Evolutionary conservation across 2,113 vertebrate genomes (phyloP).

Genomic region (Natator depressus): DNA sequence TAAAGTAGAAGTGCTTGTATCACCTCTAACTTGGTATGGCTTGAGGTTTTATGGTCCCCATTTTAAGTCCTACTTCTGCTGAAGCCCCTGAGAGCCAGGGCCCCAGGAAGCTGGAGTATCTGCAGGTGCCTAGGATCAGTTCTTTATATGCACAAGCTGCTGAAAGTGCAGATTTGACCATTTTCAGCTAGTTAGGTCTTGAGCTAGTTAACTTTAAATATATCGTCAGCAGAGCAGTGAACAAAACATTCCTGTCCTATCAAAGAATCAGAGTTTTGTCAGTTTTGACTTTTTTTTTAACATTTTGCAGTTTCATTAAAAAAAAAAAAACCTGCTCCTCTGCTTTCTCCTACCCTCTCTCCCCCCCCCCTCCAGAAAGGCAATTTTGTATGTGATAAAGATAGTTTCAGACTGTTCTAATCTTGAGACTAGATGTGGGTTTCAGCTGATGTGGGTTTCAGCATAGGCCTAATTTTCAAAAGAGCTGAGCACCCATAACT

Average conservation of each 20-base stretch:
- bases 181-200: not conserved
- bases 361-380: too few species aligned
- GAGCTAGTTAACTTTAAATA: not conserved
- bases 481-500: too few species aligned
- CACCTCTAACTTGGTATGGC: not conserved
- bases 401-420: not conserved
- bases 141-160: not conserved
- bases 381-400: not conserved
- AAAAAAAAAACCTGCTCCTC: not conserved
- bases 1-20: not conserved
- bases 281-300: not conserved
- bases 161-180: not conserved
- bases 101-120: not conserved
- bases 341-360: not conserved
- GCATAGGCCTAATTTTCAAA: not conserved
- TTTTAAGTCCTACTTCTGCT: not conserved
- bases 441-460: too few species aligned
- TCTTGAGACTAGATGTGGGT: accelerated
- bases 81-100: not conserved
- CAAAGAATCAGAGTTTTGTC: not conserved
- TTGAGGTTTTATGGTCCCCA: not conserved
- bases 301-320: not conserved
- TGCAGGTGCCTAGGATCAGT: not conserved
- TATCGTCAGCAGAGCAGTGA: not conserved
- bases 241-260: not conserved